Conservation (phyloP, 2,797 vertebrate species). For the Smutsia gigantea region DNA sequence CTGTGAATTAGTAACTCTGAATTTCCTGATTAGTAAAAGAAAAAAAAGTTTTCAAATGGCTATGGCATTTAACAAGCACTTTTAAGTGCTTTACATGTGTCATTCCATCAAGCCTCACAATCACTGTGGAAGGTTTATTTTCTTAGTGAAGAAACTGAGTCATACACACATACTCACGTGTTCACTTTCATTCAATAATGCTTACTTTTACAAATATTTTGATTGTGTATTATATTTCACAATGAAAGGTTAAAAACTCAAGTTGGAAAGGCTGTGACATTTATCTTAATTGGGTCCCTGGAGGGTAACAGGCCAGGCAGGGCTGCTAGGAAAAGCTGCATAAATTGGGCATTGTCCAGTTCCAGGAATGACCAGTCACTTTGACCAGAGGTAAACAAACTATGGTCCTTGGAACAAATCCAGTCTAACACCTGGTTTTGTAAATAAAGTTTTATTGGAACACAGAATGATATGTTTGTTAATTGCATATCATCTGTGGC, state of each 20-base stretch:
- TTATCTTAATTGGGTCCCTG: not conserved
- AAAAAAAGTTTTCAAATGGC: not conserved
- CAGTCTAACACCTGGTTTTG: not conserved
- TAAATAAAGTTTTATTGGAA: not conserved
- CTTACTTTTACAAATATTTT: not conserved
- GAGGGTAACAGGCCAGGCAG: not conserved
- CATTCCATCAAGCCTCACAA: not conserved
- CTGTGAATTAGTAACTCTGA: conserved; percentile 39
- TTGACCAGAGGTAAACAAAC: not conserved
- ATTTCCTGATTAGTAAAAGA: not conserved
- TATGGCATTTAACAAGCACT: not conserved
- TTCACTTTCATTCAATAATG: not conserved
- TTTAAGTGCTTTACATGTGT: not conserved
- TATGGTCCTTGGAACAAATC: not conserved
- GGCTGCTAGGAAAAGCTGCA: no score
- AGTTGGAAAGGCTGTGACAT: not conserved
- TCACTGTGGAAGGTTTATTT: not conserved
- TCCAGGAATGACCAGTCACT: not conserved
- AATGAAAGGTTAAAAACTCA: not conserved
- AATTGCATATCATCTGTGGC: rapidly evolving
- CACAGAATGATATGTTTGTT: not conserved
- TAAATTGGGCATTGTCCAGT: not conserved
- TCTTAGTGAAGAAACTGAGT: conserved; percentile 7
- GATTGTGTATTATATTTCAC: not conserved
- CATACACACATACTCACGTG: not conserved